Base-by-base conservation (phyloP, 2,113 vertebrate species). In the Myrmophylax atrothorax region DNA sequence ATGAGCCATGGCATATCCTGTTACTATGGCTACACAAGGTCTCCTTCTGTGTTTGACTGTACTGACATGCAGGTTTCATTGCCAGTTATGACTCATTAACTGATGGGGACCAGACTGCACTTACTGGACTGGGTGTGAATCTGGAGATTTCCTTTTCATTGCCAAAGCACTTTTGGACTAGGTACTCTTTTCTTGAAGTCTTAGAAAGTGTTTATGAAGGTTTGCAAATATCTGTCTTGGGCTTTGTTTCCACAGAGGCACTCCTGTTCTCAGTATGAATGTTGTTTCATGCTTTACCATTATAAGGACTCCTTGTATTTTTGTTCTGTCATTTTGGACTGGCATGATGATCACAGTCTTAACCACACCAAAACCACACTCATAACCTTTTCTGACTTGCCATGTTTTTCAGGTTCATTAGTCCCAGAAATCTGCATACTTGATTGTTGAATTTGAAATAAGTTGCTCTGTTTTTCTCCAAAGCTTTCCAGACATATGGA, bases 361-460 rank as follows among this genome's bases (percentile, higher is more conserved):
- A 72, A 72, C 35, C 25, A 79, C 12, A 6, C 68, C 5, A 75
- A 94, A 49, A 87, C 22, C 24, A 68, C 60, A 58, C 35, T 79
- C 37, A 37, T 56, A 93, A 62, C 31, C 11, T 59, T 85, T 91
- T 93, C 60, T 76, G 24, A 64, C 46, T 60, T 64, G 28, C 49
- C 29, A 2, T 72, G 16, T 78, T 96, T 96, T 52, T 49, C 37
- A 58, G 1, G 4, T 93, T 91, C 46, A 40, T 87, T 60, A 85
- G 70, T 85, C n/a, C 3, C 12, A 76, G n/a, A 28, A 91, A 94
- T 93, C 23, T 83, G 31, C 52, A 84, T 72, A 35, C 35, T 94
- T 79, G 55, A 91, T 84, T 91, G 26, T 79, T 91, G 72, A 68
- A 89, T 89, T 91, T 87, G 12, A 95, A 93, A 75, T 69, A 18